Conservation (phyloP, 2,797 vertebrate species). For the Telmatherina bonti region DNA sequence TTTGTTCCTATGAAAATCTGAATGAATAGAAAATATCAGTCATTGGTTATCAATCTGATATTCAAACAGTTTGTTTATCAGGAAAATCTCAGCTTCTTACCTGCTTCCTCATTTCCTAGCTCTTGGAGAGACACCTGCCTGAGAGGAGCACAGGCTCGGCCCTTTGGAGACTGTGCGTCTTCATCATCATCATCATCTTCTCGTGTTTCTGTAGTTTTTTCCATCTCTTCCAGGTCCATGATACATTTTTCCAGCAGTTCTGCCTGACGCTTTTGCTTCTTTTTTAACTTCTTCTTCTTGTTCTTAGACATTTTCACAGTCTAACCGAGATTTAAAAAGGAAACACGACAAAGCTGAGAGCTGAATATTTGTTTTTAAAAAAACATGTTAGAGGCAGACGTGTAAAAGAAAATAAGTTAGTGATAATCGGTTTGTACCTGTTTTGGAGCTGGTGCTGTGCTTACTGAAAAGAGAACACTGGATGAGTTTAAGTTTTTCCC, state of each 20-base stretch:
- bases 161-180: slow-evolving; percentile 81
- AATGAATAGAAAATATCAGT: background rate
- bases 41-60: no score
- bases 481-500: slow-evolving; percentile 21
- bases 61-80: no score
- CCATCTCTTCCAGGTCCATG: slow-evolving; percentile 96
- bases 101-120: slow-evolving; percentile 73
- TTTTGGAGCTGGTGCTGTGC: slow-evolving; percentile 96
- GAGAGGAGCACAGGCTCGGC: slow-evolving; percentile 77
- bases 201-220: slow-evolving; percentile 86
- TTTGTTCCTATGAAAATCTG: background rate
- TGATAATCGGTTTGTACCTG: slow-evolving; percentile 83
- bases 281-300: slow-evolving; percentile 99
- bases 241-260: slow-evolving; percentile 96
- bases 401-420: background rate
- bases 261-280: slow-evolving; percentile 97
- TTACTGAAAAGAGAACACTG: slow-evolving; percentile 88
- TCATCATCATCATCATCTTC: slow-evolving; percentile 85
- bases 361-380: background rate
- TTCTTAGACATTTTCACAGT: slow-evolving; percentile 98
- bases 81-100: slow-evolving; percentile 69
- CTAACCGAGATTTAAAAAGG: slow-evolving; percentile 65
- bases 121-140: slow-evolving; percentile 86
- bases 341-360: background rate
- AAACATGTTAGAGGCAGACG: background rate